phyloP scores from a whole-genome alignment of 2,113 vertebrate species.

The Podarcis muralis region DNA sequence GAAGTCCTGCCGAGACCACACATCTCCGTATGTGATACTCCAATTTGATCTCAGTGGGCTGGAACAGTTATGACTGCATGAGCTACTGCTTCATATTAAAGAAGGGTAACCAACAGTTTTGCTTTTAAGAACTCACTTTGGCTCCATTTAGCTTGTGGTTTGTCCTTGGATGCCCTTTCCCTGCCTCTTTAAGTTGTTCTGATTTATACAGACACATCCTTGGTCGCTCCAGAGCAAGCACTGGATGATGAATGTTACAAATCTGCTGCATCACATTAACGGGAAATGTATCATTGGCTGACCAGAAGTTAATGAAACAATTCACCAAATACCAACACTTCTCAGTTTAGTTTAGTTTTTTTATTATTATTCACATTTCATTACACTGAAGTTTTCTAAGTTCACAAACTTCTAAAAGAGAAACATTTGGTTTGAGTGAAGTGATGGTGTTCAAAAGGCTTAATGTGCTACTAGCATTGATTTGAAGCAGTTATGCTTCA shows the following conservation, averaged over 20 bases:
- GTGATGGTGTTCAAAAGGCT: neutral
- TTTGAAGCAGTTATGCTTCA: neutral
- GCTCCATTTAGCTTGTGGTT: conserved; percentile 1
- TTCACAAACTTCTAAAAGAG: neutral
- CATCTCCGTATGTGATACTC: conserved; percentile 10
- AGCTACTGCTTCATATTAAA: fast-evolving
- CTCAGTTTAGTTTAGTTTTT: neutral
- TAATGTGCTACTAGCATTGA: neutral
- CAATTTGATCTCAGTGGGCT: neutral
- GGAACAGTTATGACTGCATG: fast-evolving
- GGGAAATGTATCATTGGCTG: neutral
- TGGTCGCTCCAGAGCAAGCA: conserved; percentile 17
- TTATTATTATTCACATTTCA: neutral
- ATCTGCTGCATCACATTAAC: neutral
- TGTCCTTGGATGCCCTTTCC: neutral
- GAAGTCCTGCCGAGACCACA: neutral
- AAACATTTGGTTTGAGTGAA: neutral
- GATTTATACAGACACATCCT: conserved; percentile 40
- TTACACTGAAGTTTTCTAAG: neutral
- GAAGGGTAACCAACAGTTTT: fast-evolving
- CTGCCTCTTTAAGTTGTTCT: conserved; percentile 33
- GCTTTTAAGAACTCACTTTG: conserved; percentile 16
- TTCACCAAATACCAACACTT: neutral
- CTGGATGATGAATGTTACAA: conserved; percentile 10
- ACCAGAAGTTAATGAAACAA: neutral